Evolutionary conservation across 2,113 vertebrate species (phyloP).

Genomic region (Syrmaticus mikado): DNA sequence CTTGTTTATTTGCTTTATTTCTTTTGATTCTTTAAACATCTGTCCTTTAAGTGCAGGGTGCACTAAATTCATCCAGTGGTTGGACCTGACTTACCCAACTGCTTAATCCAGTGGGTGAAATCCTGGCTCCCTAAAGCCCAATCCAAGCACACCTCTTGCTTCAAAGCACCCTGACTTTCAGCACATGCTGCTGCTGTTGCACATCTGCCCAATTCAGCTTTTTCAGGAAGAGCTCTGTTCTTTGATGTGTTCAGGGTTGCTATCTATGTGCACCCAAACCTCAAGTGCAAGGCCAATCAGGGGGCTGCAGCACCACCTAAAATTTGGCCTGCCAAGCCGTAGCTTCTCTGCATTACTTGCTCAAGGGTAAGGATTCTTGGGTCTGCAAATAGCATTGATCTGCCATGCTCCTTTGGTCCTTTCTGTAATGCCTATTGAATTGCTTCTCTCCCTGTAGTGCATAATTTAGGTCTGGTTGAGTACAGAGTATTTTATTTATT

Average conservation of each 20-base stretch:
- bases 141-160: accelerated
- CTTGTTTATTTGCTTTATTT: constrained; percentile 15
- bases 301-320: neutral
- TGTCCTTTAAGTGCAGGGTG: constrained; percentile 22
- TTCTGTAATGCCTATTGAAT: constrained; percentile 24
- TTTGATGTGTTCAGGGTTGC: neutral
- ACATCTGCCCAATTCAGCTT: neutral
- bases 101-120: neutral
- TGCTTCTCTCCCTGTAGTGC: neutral
- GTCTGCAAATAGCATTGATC: neutral
- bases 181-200: neutral
- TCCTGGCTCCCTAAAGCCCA: neutral
- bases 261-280: neutral
- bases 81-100: neutral
- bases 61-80: neutral
- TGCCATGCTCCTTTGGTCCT: neutral
- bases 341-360: neutral
- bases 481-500: constrained; percentile 63
- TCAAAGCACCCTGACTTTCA: neutral
- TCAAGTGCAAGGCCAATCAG: neutral
- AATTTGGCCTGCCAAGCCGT: neutral
- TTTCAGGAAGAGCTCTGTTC: neutral
- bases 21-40: constrained; percentile 30
- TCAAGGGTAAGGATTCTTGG: neutral
- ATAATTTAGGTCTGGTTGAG: constrained; percentile 51